phyloP scores from a whole-genome alignment of 2,888 invertebrate species.

The Acrobasis suavella region DNA sequence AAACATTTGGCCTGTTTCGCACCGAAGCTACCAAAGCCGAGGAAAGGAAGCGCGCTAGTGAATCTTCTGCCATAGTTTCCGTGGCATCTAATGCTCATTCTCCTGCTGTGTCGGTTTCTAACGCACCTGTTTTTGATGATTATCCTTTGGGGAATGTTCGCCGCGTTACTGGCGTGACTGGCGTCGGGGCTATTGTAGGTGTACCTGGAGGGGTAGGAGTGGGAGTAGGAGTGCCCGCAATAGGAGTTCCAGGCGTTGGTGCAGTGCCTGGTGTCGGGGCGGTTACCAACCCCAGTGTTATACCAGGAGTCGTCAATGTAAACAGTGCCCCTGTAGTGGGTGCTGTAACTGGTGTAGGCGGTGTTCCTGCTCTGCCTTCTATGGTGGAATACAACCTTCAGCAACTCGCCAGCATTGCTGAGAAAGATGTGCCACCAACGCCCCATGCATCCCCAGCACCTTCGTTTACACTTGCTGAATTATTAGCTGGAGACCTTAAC shows the following conservation, averaged over 20 bases:
- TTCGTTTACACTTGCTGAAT: conserved; percentile 89
- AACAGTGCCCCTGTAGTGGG: conserved; percentile 60
- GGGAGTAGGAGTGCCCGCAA: conserved; percentile 42
- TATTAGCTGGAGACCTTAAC: conserved; percentile 87
- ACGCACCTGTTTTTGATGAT: conserved; percentile 91
- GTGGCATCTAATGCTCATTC: conserved; percentile 71
- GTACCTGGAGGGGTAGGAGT: conserved; percentile 47
- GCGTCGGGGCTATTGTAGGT: conserved; percentile 57
- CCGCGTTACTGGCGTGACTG: conserved; percentile 59
- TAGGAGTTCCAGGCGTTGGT: conserved; percentile 59
- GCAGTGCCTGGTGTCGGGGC: conserved; percentile 55
- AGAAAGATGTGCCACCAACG: conserved; percentile 83
- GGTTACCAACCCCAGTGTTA: conserved; percentile 54
- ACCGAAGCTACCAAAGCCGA: conserved; percentile 84
- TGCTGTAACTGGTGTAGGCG: conserved; percentile 53
- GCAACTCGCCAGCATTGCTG: conserved; percentile 91
- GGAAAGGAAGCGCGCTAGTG: conserved; percentile 78
- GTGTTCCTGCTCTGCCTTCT: conserved; percentile 79
- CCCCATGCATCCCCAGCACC: conserved; percentile 83
- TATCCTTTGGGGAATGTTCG: conserved; percentile 80
- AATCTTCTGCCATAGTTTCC: conserved; percentile 70
- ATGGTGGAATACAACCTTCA: conserved; percentile 94
- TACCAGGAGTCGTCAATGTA: conserved; percentile 61
- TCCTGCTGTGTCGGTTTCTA: conserved; percentile 81
- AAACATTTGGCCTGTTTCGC: conserved; percentile 88